A percentile compares a stretch with the other conserved stretches of the same genome.
Evolutionary conservation across 1,140 invertebrate species (phyloP).

Genomic region (Microplitis demolitor): DNA sequence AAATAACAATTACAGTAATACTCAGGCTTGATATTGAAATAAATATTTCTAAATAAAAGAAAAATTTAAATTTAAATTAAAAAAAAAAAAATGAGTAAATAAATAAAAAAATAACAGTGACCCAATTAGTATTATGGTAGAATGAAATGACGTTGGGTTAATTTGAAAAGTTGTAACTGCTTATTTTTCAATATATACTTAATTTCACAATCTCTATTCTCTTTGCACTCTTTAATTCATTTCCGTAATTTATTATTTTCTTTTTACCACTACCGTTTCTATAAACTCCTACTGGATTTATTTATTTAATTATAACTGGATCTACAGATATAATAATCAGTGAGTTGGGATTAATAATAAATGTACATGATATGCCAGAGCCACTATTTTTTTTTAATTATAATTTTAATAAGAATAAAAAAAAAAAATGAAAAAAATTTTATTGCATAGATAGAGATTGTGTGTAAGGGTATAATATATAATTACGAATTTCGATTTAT

Average conservation of each 20-base stretch:
- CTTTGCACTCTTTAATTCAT: not conserved
- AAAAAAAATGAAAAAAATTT: too few species aligned
- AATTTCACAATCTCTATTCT: conserved; percentile 3
- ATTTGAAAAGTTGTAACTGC: not conserved
- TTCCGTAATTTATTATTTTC: not conserved
- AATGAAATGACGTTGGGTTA: not conserved
- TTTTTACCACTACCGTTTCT: not conserved
- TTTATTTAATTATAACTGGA: not conserved
- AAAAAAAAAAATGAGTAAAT: not conserved
- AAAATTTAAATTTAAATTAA: not conserved
- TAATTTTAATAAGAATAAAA: not conserved
- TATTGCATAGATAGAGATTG: not conserved
- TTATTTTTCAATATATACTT: not conserved
- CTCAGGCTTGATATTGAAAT: not conserved
- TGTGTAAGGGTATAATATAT: not conserved
- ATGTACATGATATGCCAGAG: too few species aligned
- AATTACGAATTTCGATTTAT: conserved; percentile 13
- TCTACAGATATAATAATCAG: not conserved
- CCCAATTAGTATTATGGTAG: conserved; percentile 12
- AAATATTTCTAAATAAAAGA: not conserved
- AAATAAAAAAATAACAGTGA: conserved; percentile 3
- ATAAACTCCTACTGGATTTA: not conserved
- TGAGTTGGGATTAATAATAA: too few species aligned
- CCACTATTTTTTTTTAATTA: not conserved
- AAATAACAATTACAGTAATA: conserved; percentile 4